These are phyloP conservation scores for Yponomeuta malinellus DNA, from an alignment of 2,888 invertebrate genomes.

Conservation along the genomic window DNA sequence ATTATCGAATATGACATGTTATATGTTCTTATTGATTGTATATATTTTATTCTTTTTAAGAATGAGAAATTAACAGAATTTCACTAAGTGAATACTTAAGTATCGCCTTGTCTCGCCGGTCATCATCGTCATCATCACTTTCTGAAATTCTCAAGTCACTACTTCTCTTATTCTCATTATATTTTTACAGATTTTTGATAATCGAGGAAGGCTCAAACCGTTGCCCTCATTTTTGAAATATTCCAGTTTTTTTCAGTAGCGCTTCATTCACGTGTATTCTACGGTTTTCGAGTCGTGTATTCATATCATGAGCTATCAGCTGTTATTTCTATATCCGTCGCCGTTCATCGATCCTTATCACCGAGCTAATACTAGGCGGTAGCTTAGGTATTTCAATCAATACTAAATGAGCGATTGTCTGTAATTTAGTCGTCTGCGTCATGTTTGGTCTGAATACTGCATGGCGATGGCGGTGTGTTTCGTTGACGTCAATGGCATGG, in stretches of 20 bases:
- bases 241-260: background rate
- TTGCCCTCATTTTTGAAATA: background rate
- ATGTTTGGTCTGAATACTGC: slow-evolving; percentile 4
- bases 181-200: too few species aligned
- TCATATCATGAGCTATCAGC: background rate
- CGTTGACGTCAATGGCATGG: background rate
- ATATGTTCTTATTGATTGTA: too few species aligned
- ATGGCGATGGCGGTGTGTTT: background rate
- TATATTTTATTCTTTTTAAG: too few species aligned
- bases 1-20: too few species aligned
- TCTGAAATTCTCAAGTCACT: too few species aligned
- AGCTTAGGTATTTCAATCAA: background rate
- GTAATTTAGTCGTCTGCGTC: background rate
- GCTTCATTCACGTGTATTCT: background rate
- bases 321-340: background rate
- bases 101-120: too few species aligned
- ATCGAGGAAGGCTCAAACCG: too few species aligned
- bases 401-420: background rate
- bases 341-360: background rate
- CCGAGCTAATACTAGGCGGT: background rate
- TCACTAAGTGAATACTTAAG: too few species aligned
- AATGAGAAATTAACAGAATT: too few species aligned
- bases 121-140: too few species aligned
- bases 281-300: background rate
- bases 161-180: too few species aligned